Evolutionary conservation across 2,113 vertebrate species (phyloP).

Genomic region (Scartelaos histophorus): DNA sequence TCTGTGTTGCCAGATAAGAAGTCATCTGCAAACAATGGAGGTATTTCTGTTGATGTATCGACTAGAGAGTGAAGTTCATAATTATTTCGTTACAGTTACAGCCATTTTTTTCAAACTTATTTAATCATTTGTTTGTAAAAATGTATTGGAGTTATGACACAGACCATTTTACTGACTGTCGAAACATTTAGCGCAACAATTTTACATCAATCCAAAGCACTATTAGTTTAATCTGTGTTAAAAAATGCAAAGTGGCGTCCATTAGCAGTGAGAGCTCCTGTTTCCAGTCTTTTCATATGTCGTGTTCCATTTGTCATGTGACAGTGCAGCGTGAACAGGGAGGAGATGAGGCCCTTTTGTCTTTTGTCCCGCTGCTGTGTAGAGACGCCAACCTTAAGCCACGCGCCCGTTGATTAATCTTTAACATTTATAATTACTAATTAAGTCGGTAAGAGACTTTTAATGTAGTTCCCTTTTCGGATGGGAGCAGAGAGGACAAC

Average conservation of each 20-base stretch:
- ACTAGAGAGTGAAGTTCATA: not conserved
- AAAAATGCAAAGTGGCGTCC: slow-evolving; percentile 1
- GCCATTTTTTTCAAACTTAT: not conserved
- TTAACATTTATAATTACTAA: slow-evolving; percentile 98
- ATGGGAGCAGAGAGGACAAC: slow-evolving; percentile 86
- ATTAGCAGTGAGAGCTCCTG: slow-evolving; percentile 17
- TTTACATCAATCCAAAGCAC: not conserved
- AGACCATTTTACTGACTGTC: not conserved
- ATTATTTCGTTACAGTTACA: not conserved
- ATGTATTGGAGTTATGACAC: not conserved
- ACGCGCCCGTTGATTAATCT: slow-evolving; percentile 93
- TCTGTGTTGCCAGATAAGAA: not conserved
- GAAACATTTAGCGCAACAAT: not conserved
- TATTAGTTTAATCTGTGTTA: not conserved
- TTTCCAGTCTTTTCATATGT: slow-evolving; percentile 23
- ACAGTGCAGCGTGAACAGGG: slow-evolving; percentile 68
- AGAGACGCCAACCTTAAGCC: slow-evolving; percentile 94
- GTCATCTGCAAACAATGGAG: too few relatives aligned
- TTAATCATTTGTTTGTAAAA: not conserved
- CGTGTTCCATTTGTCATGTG: slow-evolving; percentile 51
- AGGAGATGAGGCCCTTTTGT: slow-evolving; percentile 85
- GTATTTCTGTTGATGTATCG: too few relatives aligned
- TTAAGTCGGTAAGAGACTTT: slow-evolving; percentile 96
- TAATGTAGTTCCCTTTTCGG: slow-evolving; percentile 85
- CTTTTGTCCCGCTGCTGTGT: slow-evolving; percentile 80